Conservation (phyloP, 1,140 invertebrate species). For the Megathymus violae region DNA sequence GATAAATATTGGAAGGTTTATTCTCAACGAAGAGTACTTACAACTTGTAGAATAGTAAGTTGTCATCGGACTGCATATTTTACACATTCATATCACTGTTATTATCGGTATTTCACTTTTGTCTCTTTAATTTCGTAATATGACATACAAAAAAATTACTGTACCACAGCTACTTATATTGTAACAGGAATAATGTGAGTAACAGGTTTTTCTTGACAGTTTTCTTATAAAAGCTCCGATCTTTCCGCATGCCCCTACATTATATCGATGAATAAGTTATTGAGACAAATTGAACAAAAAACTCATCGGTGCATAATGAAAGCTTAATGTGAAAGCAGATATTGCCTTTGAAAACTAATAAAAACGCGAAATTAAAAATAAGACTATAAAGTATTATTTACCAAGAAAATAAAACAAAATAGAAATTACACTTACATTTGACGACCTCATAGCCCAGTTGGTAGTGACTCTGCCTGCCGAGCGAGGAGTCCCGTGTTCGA, state of each 20-base stretch:
- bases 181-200: neutral
- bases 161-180: neutral
- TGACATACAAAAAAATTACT: slow-evolving; percentile 10
- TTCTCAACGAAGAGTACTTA: neutral
- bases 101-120: neutral
- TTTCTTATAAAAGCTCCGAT: neutral
- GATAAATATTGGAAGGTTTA: neutral
- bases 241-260: slow-evolving; percentile 8
- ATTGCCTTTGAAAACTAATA: no score
- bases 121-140: neutral
- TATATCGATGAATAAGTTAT: slow-evolving; percentile 5
- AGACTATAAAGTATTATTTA: no score
- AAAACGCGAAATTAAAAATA: no score
- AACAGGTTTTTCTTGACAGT: slow-evolving; percentile 8
- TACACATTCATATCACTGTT: no score
- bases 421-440: no score
- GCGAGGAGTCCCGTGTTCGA: no score
- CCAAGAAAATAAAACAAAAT: no score
- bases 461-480: no score
- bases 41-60: no score
- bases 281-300: slow-evolving; percentile 9
- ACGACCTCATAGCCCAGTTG: no score
- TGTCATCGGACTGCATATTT: no score
- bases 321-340: neutral
- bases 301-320: slow-evolving; percentile 6